Evolutionary conservation across 2,797 vertebrate genomes (phyloP).

Genomic region (Champsocephalus gunnari): DNA sequence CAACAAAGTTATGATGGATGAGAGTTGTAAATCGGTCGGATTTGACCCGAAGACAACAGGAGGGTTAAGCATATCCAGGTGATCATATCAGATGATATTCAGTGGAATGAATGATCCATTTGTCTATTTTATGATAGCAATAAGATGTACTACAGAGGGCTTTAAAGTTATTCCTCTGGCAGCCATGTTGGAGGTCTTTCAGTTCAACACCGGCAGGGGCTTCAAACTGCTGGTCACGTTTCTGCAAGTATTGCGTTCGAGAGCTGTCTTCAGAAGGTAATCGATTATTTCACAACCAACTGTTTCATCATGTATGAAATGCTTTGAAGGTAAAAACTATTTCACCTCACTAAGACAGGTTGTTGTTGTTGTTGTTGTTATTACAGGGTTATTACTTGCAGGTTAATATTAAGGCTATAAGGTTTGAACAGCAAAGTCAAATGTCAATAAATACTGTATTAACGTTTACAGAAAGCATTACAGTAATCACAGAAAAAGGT

Average conservation of each 20-base stretch:
- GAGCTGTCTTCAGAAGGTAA: not conserved
- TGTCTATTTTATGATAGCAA: conserved; percentile 34
- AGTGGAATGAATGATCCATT: conserved; percentile 37
- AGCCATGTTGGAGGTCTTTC: conserved; percentile 8
- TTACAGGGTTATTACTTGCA: no score
- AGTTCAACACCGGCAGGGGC: conserved; percentile 1
- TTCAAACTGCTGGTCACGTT: conserved; percentile 14
- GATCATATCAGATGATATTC: conserved; percentile 35
- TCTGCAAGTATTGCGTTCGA: not conserved
- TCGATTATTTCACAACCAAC: not conserved
- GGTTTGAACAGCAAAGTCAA: no score
- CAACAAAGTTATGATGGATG: no score
- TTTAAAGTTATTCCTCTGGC: conserved; percentile 22
- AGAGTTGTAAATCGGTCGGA: no score
- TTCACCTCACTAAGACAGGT: not conserved
- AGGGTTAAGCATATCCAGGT: conserved; percentile 6
- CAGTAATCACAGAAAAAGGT: no score
- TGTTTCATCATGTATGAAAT: not conserved
- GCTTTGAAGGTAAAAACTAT: not conserved
- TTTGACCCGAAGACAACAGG: no score
- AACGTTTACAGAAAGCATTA: no score
- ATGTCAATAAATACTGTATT: no score
- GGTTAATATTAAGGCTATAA: no score
- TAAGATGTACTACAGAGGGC: conserved; percentile 23
- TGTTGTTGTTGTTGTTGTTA: not conserved